Evolutionary conservation across 2,113 vertebrate species (phyloP), one percentile per base, ranked within the genome.

Genomic region (Nannobrachium achirus): DNA sequence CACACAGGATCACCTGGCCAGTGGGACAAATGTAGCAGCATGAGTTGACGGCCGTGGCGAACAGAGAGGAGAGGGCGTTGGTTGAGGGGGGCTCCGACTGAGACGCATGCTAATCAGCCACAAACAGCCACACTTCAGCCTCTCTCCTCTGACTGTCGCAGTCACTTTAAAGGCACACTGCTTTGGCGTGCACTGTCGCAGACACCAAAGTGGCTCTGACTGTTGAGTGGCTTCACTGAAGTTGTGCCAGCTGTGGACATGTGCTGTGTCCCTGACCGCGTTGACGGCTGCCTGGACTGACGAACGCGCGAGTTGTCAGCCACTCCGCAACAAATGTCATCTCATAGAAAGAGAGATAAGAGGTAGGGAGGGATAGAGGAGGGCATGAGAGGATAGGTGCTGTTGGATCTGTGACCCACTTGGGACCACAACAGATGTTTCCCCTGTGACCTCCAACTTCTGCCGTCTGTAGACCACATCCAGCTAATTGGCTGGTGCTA

Each of bases 391-490:
- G 14, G 16, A 44, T 7, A 15, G 10, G 8, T 20, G 77, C 80
- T 82, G 76, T 79, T 66, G 81, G 77, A 82, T 81, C 80, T 82
- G 76, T 91, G 89, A 90, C 91, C 90, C 87, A 82, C 79, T 78
- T 86, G 84, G 86, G 82, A 85, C 88, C 83, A 78, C 80, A 81
- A 76, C 91, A 92, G 88, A 89, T 91, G 91, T 89, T 92, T 90
- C 87, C 77, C 85, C 71, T 73, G 79, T 72, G 83, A 78, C 66
- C 82, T 63, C 58, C 83, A 62, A 81, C 79, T 82, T 75, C 81
- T 8, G 25, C 63, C 88, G 85, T 83, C 80, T 66, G 64, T 63
- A 67, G 82, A 86, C 81, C 79, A 86, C 81, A 88, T 86, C 79
- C 85, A 66, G 72, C 81, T 87, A 90, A 91, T 88, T 90, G 87